Percentiles rank a stretch among this genome's conserved stretches.
phyloP scores from a whole-genome alignment of 1,140 invertebrate genomes.

The Drosophila mayri region DNA sequence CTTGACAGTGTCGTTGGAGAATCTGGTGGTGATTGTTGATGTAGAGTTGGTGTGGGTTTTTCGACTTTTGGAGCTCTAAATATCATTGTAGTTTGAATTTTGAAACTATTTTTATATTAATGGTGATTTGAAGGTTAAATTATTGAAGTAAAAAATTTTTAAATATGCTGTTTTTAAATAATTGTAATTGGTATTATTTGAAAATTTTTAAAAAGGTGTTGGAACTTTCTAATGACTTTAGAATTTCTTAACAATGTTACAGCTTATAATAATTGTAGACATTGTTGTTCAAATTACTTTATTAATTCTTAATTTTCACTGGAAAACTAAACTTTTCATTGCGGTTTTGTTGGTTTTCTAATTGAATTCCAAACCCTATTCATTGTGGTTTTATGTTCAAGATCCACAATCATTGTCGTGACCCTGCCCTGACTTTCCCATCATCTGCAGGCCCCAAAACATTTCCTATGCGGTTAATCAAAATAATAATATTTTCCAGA shows the following conservation, averaged over 20 bases:
- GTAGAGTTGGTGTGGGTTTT: constrained; percentile 20
- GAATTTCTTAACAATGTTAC: accelerated
- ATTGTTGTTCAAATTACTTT: not conserved
- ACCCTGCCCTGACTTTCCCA: constrained; percentile 24
- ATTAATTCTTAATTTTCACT: not conserved
- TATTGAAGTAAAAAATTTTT: not conserved
- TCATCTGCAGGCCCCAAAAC: not conserved
- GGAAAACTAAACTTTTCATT: not conserved
- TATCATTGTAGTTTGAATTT: not conserved
- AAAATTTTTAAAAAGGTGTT: not conserved
- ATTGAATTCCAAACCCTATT: constrained; percentile 1
- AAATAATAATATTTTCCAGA: constrained; percentile 40
- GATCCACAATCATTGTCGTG: not conserved
- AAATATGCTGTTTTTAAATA: not conserved
- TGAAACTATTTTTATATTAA: accelerated
- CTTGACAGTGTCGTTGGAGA: constrained; percentile 61
- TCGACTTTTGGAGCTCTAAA: not conserved
- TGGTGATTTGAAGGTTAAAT: not conserved
- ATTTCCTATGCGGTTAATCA: constrained; percentile 35
- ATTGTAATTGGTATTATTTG: not conserved
- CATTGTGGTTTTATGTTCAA: constrained; percentile 21
- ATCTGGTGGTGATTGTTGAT: constrained; percentile 31
- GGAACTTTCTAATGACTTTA: not conserved
- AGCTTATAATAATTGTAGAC: not conserved
- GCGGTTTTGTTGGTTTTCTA: constrained; percentile 8